Percentiles rank a stretch among this genome's conserved stretches.
Evolutionary conservation across 2,797 vertebrate genomes (phyloP).

Genomic region (Adrianichthys oophorus): DNA sequence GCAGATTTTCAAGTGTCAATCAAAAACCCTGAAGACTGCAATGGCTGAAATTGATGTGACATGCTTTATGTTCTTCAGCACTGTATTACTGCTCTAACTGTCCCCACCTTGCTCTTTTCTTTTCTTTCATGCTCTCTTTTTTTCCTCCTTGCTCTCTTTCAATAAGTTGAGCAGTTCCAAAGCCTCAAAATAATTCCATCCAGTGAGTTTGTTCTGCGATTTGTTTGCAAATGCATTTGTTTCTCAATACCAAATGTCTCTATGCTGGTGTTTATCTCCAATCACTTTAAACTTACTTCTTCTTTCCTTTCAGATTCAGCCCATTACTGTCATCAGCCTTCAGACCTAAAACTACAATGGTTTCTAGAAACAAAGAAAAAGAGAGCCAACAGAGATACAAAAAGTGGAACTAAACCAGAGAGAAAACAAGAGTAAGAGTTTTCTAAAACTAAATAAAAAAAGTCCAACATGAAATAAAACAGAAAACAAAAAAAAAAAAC

Average conservation of each 20-base stretch:
- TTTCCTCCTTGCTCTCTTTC: constrained; percentile 37
- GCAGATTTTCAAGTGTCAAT: constrained; percentile 44
- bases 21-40: constrained; percentile 53
- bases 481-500: constrained; percentile 52
- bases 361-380: constrained; percentile 27
- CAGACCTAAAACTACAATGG: constrained; percentile 50
- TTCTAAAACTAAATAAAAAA: constrained; percentile 39
- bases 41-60: constrained; percentile 66
- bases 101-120: constrained; percentile 38
- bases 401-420: constrained; percentile 13
- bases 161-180: constrained; percentile 69
- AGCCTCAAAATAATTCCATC: constrained; percentile 74
- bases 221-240: constrained; percentile 73
- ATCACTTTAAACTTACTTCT: constrained; percentile 39
- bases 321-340: constrained; percentile 65
- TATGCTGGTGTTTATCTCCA: constrained; percentile 24
- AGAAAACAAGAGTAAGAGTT: constrained; percentile 48
- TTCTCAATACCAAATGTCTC: constrained; percentile 35
- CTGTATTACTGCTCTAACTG: constrained; percentile 48
- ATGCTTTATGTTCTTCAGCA: constrained; percentile 53
- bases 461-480: constrained; percentile 47
- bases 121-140: constrained; percentile 33
- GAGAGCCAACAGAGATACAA: constrained; percentile 29
- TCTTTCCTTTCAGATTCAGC: constrained; percentile 41
- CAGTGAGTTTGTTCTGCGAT: constrained; percentile 75